Conservation (phyloP, 1,140 invertebrate species). For the Drosophila nebulosa region DNA sequence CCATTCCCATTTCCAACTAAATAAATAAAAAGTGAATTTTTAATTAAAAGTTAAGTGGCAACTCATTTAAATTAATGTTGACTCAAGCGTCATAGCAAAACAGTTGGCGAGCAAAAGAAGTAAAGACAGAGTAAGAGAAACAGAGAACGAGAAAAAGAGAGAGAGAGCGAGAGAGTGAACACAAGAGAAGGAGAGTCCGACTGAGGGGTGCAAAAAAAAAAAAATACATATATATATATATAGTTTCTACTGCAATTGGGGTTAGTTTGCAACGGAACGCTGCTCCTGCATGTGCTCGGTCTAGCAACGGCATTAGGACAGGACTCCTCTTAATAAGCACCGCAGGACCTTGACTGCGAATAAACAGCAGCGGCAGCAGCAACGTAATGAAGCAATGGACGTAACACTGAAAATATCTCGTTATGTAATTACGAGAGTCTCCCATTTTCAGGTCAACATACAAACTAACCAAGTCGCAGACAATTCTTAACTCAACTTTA, state of each 20-base stretch:
- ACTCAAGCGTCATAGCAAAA: constrained; percentile 78
- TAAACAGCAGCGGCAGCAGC: background rate
- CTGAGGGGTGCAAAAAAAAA: background rate
- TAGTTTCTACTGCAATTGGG: background rate
- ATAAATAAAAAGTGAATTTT: constrained; percentile 80
- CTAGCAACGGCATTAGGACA: background rate
- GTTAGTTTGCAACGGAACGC: background rate
- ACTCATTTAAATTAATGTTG: constrained; percentile 80
- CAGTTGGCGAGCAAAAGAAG: constrained; percentile 49
- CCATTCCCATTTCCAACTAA: constrained; percentile 72
- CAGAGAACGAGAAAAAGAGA: background rate
- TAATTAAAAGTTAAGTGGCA: constrained; percentile 80
- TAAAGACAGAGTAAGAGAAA: constrained; percentile 18
- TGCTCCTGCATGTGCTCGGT: background rate
- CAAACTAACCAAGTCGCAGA: background rate
- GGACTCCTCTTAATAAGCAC: constrained; percentile 6
- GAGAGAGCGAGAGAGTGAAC: background rate
- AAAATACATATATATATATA: background rate
- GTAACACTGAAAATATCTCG: background rate
- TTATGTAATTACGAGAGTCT: background rate
- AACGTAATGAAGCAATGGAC: constrained; percentile 1
- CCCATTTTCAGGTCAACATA: background rate
- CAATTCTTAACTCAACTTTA: background rate
- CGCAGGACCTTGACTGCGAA: constrained; percentile 8
- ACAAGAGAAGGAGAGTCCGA: background rate